Evolutionary conservation across 2,797 vertebrate genomes (phyloP).

Genomic region (Tragopan temminckii): DNA sequence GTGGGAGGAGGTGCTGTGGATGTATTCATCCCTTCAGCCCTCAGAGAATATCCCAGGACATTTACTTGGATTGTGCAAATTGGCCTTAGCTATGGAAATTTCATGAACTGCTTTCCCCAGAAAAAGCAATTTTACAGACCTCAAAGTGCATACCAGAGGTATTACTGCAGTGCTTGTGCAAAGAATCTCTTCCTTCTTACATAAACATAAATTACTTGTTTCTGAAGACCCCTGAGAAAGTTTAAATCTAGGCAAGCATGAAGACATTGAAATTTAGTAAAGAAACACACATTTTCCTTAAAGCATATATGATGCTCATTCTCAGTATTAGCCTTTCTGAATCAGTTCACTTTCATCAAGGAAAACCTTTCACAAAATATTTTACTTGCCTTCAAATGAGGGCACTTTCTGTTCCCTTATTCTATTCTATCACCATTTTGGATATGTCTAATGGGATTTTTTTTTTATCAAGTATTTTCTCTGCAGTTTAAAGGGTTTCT

Average conservation of each 20-base stretch:
- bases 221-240: constrained; percentile 40
- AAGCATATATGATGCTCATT: not conserved
- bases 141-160: constrained; percentile 42
- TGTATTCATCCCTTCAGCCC: not conserved
- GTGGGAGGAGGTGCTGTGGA: not conserved
- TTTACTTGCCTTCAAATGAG: not conserved
- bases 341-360: not conserved
- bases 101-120: constrained; percentile 31
- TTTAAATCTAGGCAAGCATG: constrained; percentile 25
- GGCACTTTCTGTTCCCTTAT: not conserved
- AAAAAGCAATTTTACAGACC: constrained; percentile 49
- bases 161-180: constrained; percentile 40
- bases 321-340: not conserved
- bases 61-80: constrained; percentile 36
- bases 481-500: not conserved
- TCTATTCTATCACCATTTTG: not conserved
- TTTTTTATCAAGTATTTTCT: not conserved
- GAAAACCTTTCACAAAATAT: accelerated
- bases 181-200: constrained; percentile 43
- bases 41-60: constrained; percentile 4
- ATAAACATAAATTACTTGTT: constrained; percentile 52
- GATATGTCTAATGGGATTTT: not conserved
- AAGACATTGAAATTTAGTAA: not conserved
- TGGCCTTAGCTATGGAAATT: constrained; percentile 44
- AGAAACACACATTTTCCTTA: not conserved